Conservation (phyloP, 2,888 invertebrate genomes). For the Mythimna ferrago region DNA sequence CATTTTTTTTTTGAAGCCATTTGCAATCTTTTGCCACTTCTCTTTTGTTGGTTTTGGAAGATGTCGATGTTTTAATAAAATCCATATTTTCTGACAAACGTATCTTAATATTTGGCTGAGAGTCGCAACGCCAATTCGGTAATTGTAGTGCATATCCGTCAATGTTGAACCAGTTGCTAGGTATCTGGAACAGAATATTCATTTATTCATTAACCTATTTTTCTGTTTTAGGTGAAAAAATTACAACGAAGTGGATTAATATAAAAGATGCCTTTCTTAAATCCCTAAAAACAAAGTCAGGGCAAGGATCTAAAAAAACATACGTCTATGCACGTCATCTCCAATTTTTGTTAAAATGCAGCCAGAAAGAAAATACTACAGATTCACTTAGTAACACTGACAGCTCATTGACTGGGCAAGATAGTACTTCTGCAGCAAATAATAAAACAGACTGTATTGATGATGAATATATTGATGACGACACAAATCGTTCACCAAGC, state of each 20-base stretch:
- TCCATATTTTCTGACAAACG: constrained; percentile 15
- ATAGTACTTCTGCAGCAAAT: constrained; percentile 13
- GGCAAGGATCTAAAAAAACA: no score
- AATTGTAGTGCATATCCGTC: no score
- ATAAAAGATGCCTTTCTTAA: no score
- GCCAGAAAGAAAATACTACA: constrained; percentile 27
- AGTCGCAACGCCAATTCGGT: no score
- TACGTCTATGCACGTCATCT: no score
- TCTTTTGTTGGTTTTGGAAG: constrained; percentile 22
- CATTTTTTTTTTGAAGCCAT: no score
- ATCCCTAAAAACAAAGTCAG: no score
- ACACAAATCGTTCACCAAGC: constrained; percentile 21
- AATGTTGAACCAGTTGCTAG: no score
- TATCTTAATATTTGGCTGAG: no score
- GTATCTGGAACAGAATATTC: no score
- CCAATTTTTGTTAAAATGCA: background rate
- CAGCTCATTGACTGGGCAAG: no score
- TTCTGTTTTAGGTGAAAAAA: constrained; percentile 13
- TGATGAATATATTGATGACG: constrained; percentile 21
- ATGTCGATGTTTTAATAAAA: constrained; percentile 31
- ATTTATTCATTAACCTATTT: no score
- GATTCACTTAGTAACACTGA: constrained; percentile 7
- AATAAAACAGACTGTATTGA: constrained; percentile 21
- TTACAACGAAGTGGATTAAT: constrained; percentile 6
- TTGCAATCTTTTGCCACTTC: background rate